Percentiles rank a stretch among this genome's conserved stretches.
Evolutionary conservation across 1,140 invertebrate species (phyloP).

Genomic region (Plodia interpunctella): DNA sequence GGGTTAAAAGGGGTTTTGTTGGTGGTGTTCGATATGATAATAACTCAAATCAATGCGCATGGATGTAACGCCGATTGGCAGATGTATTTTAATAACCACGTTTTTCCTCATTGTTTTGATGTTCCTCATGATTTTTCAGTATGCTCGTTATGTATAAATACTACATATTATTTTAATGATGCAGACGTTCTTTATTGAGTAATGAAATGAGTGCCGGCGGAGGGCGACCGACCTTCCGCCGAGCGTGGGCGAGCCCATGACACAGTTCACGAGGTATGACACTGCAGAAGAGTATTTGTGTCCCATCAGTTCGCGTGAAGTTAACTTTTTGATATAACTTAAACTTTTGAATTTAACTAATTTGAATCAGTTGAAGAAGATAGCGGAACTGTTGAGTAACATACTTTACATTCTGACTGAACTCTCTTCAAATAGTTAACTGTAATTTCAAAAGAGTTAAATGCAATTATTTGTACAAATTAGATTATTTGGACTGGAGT

Average conservation of each 20-base stretch:
- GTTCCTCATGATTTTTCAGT: not conserved
- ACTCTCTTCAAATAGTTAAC: too few relatives aligned
- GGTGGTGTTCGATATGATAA: slow-evolving; percentile 3
- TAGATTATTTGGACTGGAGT: too few relatives aligned
- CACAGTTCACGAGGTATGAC: slow-evolving; percentile 64
- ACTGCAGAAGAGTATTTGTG: slow-evolving; percentile 53
- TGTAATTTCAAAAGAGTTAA: too few relatives aligned
- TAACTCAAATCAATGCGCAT: not conserved
- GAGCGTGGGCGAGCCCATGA: slow-evolving; percentile 70
- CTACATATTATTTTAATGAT: slow-evolving; percentile 16
- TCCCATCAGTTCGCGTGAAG: slow-evolving; percentile 41
- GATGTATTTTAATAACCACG: not conserved
- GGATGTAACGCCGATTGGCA: not conserved
- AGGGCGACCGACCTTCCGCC: slow-evolving; percentile 60
- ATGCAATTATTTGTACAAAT: too few relatives aligned
- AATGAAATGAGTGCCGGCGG: slow-evolving; percentile 33
- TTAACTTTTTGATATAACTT: too few relatives aligned
- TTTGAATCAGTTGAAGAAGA: too few relatives aligned
- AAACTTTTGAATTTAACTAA: too few relatives aligned
- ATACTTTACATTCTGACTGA: too few relatives aligned
- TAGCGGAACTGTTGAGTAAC: too few relatives aligned
- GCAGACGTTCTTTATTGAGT: slow-evolving; percentile 31
- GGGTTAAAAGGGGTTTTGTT: slow-evolving; percentile 40
- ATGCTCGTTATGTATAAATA: not conserved
- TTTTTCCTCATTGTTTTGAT: not conserved